phyloP scores from a whole-genome alignment of 2,113 vertebrate genomes.

The Leptobrachium ailaonicum region DNA sequence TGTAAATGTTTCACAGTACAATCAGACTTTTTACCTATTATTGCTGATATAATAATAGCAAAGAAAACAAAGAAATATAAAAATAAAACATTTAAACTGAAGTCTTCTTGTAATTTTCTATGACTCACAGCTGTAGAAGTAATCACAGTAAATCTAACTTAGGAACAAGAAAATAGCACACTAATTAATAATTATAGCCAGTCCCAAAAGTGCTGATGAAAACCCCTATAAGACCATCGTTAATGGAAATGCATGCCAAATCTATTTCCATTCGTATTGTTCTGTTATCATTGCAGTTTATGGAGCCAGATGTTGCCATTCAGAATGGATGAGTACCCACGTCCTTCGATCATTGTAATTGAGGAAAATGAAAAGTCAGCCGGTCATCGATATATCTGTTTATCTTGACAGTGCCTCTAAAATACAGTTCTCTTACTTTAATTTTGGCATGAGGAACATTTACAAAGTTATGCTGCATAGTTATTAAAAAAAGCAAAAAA shows the following conservation, averaged over 20 bases:
- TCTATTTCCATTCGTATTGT: constrained; percentile 63
- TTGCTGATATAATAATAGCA: constrained; percentile 5
- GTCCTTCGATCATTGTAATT: constrained; percentile 60
- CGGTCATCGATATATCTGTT: constrained; percentile 54
- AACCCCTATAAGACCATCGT: constrained; percentile 53
- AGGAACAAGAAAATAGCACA: constrained; percentile 55
- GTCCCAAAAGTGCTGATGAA: constrained; percentile 54
- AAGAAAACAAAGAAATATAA: constrained; percentile 15
- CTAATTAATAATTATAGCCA: constrained; percentile 61
- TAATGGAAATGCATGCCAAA: constrained; percentile 48
- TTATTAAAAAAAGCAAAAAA: too few relatives aligned
- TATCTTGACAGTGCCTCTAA: not conserved
- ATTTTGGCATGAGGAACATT: too few relatives aligned
- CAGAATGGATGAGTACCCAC: constrained; percentile 62
- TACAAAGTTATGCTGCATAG: too few relatives aligned
- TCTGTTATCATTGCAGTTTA: constrained; percentile 65
- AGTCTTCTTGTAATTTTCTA: not conserved
- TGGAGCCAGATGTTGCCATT: constrained; percentile 67
- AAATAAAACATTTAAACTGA: not conserved
- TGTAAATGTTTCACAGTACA: not conserved
- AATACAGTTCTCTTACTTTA: too few relatives aligned
- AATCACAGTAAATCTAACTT: not conserved
- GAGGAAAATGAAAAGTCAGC: constrained; percentile 21
- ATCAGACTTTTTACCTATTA: not conserved
- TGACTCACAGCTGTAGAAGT: constrained; percentile 2